Base-by-base conservation (phyloP, 2,888 invertebrate genomes). In the Zele albiditarsus region DNA sequence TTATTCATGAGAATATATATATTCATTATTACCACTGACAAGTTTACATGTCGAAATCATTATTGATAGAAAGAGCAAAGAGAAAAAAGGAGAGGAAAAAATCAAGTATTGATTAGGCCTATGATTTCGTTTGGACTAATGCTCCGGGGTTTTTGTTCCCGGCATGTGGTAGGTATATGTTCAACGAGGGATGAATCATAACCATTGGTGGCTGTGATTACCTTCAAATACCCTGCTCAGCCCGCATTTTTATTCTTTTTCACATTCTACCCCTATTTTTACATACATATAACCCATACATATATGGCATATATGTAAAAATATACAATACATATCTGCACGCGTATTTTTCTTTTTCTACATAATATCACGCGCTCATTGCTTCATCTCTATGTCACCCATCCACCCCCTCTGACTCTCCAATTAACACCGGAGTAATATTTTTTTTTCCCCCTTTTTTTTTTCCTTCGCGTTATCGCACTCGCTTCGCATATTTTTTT, bases 171-270 rank as follows among this genome's bases (percentile, higher is more conserved):
- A 28, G 16, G 28, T 63, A 63, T 60, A 67, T 68, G 58, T 69
- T 68, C 68, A 65, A 28, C 66, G 49, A 28, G 65, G 74, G 74
- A 63, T 74, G 74, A 74, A 74, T 71, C 74, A 74, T 71, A 58
- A 20, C 38, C 60, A 28, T 28, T 31, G 71, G 71, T 33, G 25
- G 38, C 60, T 27, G 60, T 73, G 73, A 73, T 73, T 73, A 73
- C 62, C 60, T 57, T 73, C 27, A 16, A 57, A 66, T 42, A 33
- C 31, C 27, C 27, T 28, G 10, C 38, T 27, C 42, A 60, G 31
- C 57, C 57, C 38, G 23, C 25, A 31, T 71, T 71, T 71, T 71
- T 49, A 46, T 49, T 46, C n/a, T 57, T 38, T 69, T 65, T 65
- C 27, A 8, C 38, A 63, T 33, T 60, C 23, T 23, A 0, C 16